phyloP scores from a whole-genome alignment of 2,888 invertebrate genomes.

The Xanthorhoe spadicearia region DNA sequence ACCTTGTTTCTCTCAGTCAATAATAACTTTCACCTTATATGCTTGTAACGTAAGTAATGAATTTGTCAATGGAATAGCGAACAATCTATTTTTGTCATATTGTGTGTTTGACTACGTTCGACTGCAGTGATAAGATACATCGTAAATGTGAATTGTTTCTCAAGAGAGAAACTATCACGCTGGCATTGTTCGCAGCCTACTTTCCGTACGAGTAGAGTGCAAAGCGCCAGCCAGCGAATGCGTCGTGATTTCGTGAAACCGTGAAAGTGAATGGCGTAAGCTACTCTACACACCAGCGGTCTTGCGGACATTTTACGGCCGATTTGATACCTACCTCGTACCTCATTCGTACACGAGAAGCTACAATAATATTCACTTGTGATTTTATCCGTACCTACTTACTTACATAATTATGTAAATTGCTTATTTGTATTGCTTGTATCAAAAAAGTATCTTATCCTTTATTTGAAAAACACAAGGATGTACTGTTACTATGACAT shows the following conservation, averaged over 20 bases:
- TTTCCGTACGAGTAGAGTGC: slow-evolving; percentile 68
- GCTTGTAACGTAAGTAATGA: neutral
- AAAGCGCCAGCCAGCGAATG: slow-evolving; percentile 54
- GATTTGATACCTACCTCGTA: slow-evolving; percentile 69
- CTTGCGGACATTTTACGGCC: slow-evolving; percentile 71
- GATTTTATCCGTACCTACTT: slow-evolving; percentile 44
- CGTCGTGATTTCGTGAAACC: slow-evolving; percentile 76
- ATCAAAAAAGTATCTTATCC: too few relatives aligned
- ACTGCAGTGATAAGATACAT: slow-evolving; percentile 54
- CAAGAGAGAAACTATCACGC: slow-evolving; percentile 74
- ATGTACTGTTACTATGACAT: too few relatives aligned
- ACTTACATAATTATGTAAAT: too few relatives aligned
- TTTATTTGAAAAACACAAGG: too few relatives aligned
- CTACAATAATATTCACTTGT: slow-evolving; percentile 50
- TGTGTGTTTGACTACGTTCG: slow-evolving; percentile 22
- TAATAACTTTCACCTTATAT: neutral
- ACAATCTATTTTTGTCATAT: slow-evolving; percentile 11
- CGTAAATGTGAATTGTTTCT: slow-evolving; percentile 67
- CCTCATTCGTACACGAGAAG: slow-evolving; percentile 69
- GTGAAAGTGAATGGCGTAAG: slow-evolving; percentile 83
- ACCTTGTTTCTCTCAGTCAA: neutral
- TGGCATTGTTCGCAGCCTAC: slow-evolving; percentile 79
- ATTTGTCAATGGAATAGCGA: neutral
- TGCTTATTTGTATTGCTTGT: too few relatives aligned
- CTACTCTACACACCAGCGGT: slow-evolving; percentile 56